These are phyloP conservation scores for Phalacrocorax brasilianus DNA, from an alignment of 2,113 vertebrate species.

Conservation along the genomic window DNA sequence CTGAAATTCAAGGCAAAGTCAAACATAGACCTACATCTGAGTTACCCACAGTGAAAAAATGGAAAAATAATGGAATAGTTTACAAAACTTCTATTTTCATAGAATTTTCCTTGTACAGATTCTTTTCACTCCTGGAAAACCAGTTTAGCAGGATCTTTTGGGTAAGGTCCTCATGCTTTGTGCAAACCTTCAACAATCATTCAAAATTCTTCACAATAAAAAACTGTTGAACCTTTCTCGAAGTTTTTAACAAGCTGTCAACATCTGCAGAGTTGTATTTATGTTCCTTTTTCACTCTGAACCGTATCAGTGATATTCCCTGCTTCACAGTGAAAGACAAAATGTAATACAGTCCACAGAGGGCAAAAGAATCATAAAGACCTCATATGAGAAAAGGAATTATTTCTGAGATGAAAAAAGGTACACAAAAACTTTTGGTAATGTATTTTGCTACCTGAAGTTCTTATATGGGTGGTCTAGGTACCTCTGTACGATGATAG, in stretches of 20 bases:
- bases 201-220: conserved; percentile 17
- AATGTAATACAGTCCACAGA: conserved; percentile 35
- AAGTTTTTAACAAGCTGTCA: conserved; percentile 37
- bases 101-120: not conserved
- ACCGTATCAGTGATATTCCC: not conserved
- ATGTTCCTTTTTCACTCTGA: not conserved
- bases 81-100: not conserved
- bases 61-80: not conserved
- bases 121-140: not conserved
- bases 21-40: not conserved
- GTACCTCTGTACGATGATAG: not conserved
- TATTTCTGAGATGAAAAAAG: conserved; percentile 32
- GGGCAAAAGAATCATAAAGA: conserved; percentile 43
- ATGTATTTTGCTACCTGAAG: not conserved
- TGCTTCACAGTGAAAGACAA: conserved; percentile 50
- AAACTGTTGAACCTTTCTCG: not conserved
- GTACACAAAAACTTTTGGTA: not conserved
- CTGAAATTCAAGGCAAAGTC: not conserved
- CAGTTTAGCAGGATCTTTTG: not conserved
- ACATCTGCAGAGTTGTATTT: conserved; percentile 27
- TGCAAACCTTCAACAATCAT: not conserved
- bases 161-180: not conserved
- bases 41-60: not conserved
- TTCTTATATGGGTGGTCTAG: not conserved
- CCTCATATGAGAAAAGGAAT: conserved; percentile 23